phyloP scores from a whole-genome alignment of 2,797 vertebrate species.

The Bryconaethiops microstoma region DNA sequence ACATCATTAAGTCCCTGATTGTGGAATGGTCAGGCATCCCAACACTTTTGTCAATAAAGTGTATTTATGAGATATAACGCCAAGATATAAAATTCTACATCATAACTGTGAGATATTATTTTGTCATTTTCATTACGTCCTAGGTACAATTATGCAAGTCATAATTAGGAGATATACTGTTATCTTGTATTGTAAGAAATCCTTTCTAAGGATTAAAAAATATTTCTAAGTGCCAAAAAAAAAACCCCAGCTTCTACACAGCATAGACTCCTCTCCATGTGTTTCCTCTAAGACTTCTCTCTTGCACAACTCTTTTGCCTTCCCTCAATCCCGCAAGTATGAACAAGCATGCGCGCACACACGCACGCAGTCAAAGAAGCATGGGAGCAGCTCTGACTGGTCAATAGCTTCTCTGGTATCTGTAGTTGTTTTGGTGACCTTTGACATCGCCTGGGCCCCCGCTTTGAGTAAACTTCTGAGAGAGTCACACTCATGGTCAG shows the following conservation, averaged over 20 bases:
- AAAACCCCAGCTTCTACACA: background rate
- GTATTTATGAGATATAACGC: no score
- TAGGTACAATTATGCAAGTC: no score
- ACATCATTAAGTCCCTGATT: no score
- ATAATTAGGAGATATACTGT: no score
- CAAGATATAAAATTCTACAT: no score
- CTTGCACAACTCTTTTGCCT: slow-evolving; percentile 6
- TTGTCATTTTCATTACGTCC: no score
- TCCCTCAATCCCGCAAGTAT: slow-evolving; percentile 26
- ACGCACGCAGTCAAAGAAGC: slow-evolving; percentile 30
- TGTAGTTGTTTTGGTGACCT: background rate
- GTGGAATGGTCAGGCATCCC: no score
- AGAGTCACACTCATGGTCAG: no score
- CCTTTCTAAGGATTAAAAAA: background rate
- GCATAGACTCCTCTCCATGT: background rate
- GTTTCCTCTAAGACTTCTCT: slow-evolving; percentile 71
- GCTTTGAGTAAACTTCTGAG: background rate
- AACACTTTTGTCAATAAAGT: no score
- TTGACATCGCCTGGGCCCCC: background rate
- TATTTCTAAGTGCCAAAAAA: no score
- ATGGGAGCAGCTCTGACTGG: background rate
- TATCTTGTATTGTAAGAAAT: no score
- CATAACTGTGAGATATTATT: no score
- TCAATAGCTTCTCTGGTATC: slow-evolving; percentile 5
- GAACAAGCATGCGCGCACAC: slow-evolving; percentile 28